A percentile compares a stretch with the other conserved stretches of the same genome.
Conservation (phyloP, 2,113 vertebrate species). For the Steatornis caripensis region DNA sequence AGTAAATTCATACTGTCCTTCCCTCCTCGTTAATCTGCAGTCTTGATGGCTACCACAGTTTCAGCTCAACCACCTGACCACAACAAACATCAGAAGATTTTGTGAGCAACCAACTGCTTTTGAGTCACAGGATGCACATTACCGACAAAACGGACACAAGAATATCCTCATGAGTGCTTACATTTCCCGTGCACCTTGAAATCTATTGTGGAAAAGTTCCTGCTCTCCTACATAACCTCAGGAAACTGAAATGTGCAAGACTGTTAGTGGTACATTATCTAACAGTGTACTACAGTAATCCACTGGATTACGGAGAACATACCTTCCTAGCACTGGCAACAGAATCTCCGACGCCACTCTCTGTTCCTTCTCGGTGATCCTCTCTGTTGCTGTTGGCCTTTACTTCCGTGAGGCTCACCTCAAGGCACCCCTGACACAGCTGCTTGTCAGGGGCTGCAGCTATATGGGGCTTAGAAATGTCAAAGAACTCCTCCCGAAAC, state of each 20-base stretch:
- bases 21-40: neutral
- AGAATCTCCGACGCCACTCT: neutral
- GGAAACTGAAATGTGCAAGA: neutral
- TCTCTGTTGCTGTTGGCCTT: neutral
- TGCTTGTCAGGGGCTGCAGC: neutral
- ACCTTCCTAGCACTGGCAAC: slow-evolving; percentile 61
- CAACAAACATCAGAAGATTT: neutral
- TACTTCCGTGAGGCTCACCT: neutral
- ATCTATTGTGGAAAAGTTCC: neutral
- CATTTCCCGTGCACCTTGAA: neutral
- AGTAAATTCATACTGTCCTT: neutral
- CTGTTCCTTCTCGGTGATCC: neutral
- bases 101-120: neutral
- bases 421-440: neutral
- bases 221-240: neutral
- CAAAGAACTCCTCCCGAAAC: slow-evolving; percentile 73
- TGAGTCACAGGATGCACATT: neutral
- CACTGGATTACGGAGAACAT: neutral
- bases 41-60: neutral
- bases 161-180: neutral
- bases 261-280: neutral
- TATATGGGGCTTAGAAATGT: slow-evolving; percentile 63
- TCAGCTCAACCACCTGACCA: neutral
- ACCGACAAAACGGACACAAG: neutral
- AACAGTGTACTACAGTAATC: neutral